These are phyloP conservation scores for Solen grandis DNA, from an alignment of 1,140 invertebrate species.

Conservation along the genomic window DNA sequence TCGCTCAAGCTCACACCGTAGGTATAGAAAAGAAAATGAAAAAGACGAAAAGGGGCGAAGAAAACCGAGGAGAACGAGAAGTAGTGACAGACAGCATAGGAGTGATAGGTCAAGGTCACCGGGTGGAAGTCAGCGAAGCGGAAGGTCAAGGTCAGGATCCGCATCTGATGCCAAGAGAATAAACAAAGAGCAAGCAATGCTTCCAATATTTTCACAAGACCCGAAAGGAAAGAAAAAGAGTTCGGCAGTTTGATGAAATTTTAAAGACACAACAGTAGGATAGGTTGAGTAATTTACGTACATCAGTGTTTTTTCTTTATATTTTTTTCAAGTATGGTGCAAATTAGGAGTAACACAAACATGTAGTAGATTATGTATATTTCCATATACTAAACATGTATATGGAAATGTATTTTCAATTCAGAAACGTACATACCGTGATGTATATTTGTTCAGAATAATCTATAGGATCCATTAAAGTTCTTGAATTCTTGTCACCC, in stretches of 20 bases:
- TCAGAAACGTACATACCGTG: no score
- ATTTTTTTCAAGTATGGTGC: no score
- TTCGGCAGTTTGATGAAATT: constrained; percentile 39
- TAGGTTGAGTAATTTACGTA: no score
- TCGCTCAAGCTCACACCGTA: constrained; percentile 42
- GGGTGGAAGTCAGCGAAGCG: constrained; percentile 21
- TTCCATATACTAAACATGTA: no score
- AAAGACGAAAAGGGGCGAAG: constrained; percentile 40
- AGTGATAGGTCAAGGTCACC: constrained; percentile 38
- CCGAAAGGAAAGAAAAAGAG: constrained; percentile 25
- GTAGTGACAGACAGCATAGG: neutral
- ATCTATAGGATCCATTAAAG: no score
- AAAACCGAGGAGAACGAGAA: constrained; percentile 36
- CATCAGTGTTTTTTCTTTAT: no score
- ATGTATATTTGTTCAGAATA: no score
- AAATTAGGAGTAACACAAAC: no score
- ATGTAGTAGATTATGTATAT: no score
- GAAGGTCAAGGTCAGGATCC: constrained; percentile 24
- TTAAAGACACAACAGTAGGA: no score
- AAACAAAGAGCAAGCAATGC: constrained; percentile 39
- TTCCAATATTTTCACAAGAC: constrained; percentile 39
- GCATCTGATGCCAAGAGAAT: constrained; percentile 11
- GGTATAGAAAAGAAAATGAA: constrained; percentile 43
- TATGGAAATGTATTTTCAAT: no score
- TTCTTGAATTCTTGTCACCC: no score